Base-by-base conservation (phyloP, 2,113 vertebrate genomes). In the Sceloporus undulatus region DNA sequence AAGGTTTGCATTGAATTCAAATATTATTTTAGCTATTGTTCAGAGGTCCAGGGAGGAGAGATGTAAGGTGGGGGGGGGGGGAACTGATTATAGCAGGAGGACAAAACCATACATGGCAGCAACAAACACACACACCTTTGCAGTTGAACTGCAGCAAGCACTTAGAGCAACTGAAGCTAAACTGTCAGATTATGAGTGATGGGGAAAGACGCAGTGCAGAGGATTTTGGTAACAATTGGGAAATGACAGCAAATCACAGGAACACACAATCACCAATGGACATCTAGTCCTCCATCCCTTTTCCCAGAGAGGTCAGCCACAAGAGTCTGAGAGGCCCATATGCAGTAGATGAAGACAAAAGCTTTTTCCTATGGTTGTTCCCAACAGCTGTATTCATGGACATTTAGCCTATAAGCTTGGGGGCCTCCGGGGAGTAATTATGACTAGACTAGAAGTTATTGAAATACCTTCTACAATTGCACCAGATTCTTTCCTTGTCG, bases 221-320 rank as follows among this genome's bases (percentile, higher is more conserved):
- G 89, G 77, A 91, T 84, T 87, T 93, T 79, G 66, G 79, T 56
- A 89, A 62, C 78, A 88, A 56, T 81, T 66, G 87, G 86, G 65
- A 92, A 95, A 91, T 91, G 88, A 80, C 91, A 94, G 85, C 88
- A 86, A 78, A 85, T 82, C 87, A 42, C 18, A 29, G 73, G 88
- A 87, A 79, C 66, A 88, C 6, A 23, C 25, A n/a, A 52, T 27
- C 19, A 29, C 25, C 16, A 13, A 52, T 9, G 77, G 48, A 9
- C 78, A 79, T 79, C 25, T 54, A 56, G 78, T 79, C 54, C 82
- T 52, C 14, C 3, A 75, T 40, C 54, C 9, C 8, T 79, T 19
- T 79, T 79, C 48, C 52, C 54, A 59, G 70, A 74, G 21, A 21
- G n/a, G 11, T n/a, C 52, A 38, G 38, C 3, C 21, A 14, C 29